phyloP scores from a whole-genome alignment of 2,797 vertebrate genomes.

The Helarctos malayanus region DNA sequence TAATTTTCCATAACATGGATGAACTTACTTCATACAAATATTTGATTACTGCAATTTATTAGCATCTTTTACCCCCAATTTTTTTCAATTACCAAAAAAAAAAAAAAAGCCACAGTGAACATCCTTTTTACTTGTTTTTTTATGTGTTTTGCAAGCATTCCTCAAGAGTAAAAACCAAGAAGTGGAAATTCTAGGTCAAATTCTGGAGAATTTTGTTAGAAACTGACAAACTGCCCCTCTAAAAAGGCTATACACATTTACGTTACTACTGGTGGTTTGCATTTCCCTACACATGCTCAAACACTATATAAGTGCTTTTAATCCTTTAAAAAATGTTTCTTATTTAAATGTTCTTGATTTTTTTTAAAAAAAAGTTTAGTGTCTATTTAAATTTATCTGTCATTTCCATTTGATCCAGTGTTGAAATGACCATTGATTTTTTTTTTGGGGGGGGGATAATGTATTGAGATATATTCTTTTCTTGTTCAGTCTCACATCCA shows the following conservation, averaged over 20 bases:
- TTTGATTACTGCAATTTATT: slow-evolving; percentile 23
- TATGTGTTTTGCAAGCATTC: neutral
- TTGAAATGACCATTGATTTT: neutral
- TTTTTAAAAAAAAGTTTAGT: neutral
- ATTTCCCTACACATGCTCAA: neutral
- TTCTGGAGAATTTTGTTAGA: neutral
- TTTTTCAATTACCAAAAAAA: neutral
- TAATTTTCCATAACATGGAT: neutral
- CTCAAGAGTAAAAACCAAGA: slow-evolving; percentile 38
- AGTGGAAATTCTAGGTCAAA: neutral
- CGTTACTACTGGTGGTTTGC: neutral
- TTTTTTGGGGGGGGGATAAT: neutral
- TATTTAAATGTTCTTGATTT: neutral
- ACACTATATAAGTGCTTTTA: neutral
- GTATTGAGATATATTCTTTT: neutral
- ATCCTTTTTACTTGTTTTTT: neutral
- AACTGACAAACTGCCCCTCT: neutral
- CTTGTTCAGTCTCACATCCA: neutral
- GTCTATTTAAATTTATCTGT: neutral
- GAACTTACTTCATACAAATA: slow-evolving; percentile 11
- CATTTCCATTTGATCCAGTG: neutral
- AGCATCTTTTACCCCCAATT: neutral
- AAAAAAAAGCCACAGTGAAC: neutral
- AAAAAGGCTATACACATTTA: neutral
- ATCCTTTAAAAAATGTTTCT: neutral